Base-by-base conservation (phyloP, 2,888 invertebrate species). In the Calameuta idolon region DNA sequence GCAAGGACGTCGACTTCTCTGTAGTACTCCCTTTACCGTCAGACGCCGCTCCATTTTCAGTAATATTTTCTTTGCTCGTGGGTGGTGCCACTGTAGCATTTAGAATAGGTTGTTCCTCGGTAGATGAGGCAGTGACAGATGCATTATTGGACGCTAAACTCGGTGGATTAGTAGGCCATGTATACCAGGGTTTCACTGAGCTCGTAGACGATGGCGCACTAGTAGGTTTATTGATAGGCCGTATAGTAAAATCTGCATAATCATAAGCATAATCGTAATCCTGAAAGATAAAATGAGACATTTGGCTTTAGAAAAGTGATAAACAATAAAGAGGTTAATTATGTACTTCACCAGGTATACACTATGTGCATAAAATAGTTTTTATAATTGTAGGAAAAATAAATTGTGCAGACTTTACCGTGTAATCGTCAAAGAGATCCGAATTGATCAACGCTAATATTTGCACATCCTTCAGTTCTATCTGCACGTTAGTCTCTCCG, bases 401-500 rank as follows among this genome's bases (percentile, higher is more conserved):
- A 69, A 30, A 34, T 30, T 69, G 23, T 35, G 37, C 73, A 30
- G 12, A 69, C n/a, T 37, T 76, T 91, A 93, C 95, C 93, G 94
- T 94, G 87, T 94, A 93, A 86, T 94, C 94, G 81, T 94, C 94
- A 84, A 92, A 85, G 4, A 93, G 92, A 69, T 93, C 93, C 69
- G 94, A 94, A 84, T 94, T 94, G 81, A 95, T 87, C 68, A 96
- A 89, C 11, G 95, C 96, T 85, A 96, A 93, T 85, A 97, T 94
- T 87, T 95, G 94, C 82, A 97, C 93, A 91, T 96, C 95, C 92
- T 96, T 96, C 82, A 97, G 92, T 90, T 95, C 95, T 81, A 97
- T 93, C 88, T 96, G 96, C 83, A 97, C 94, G 91, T 97, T 97
- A 84, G 95, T 93, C 85, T 96, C 95, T 33, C 97, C 97, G 4